Evolutionary conservation across 2,113 vertebrate genomes (phyloP).

Genomic region (Carollia perspicillata): DNA sequence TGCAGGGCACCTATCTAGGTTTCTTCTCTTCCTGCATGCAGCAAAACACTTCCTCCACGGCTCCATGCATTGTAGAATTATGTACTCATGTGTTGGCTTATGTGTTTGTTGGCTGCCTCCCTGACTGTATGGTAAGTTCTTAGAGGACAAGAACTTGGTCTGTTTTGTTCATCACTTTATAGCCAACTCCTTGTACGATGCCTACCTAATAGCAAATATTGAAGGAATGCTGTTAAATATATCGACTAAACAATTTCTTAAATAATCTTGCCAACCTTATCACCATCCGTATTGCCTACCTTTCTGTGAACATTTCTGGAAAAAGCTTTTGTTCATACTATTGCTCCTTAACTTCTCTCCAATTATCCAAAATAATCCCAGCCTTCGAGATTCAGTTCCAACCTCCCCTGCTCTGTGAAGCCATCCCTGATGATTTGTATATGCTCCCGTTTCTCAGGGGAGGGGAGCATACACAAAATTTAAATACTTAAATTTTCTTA

Average conservation of each 20-base stretch:
- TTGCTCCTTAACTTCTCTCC: background rate
- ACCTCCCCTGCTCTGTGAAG: background rate
- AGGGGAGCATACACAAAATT: no score
- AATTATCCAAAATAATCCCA: background rate
- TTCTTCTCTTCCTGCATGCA: background rate
- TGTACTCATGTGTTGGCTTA: background rate
- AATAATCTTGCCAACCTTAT: background rate
- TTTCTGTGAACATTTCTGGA: background rate
- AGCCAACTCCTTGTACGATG: background rate
- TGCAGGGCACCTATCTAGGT: background rate
- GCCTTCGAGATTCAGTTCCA: background rate
- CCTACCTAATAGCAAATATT: background rate
- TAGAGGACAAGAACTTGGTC: background rate
- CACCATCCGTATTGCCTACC: background rate
- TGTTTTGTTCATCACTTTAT: background rate
- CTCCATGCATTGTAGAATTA: background rate
- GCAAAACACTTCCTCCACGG: background rate
- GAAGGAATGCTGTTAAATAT: background rate
- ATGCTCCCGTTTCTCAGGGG: background rate
- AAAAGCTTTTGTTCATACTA: slow-evolving; percentile 11
- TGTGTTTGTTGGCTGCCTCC: background rate
- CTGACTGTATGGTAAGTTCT: background rate
- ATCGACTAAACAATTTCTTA: background rate
- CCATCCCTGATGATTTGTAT: background rate
- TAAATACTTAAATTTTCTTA: no score